Evolutionary conservation across 2,888 invertebrate species (phyloP), one percentile per base, ranked within the genome.

Genomic region (Xestia sexstrigata): DNA sequence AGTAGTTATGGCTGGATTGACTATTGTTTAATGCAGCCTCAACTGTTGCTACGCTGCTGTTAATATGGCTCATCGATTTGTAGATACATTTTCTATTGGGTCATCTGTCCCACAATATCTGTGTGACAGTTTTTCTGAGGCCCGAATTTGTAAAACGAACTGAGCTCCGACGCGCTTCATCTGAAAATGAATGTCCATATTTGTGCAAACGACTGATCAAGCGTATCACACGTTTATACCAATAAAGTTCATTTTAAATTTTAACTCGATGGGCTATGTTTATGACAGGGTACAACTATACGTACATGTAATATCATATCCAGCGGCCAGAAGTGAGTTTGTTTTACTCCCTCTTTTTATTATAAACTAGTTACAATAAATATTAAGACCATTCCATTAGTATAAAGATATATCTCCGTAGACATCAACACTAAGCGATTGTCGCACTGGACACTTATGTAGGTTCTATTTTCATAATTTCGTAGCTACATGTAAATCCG

Each of bases 391-490:
- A 42, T 74, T 71, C 30, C 55, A 20, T 17, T 47, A 26, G 15
- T 35, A 58, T 39, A 39, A 73, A 47, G 23, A 26, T 52, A 8
- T 11, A 55, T 26, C 42, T 8, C 8, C 15, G 8, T 20, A 6
- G 30, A 47, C 3, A 45, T 20, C 6, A n/a, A n/a, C 23, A 39
- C 7, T 63, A 39, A n/a, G n/a, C 6, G 8, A 52, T 5, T 55
- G 30, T 30, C 60, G 26, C 26, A 60, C 30, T 60, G 60, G 30
- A 30, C 30, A 35, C 20, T 60, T 30, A 30, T 35, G 30, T 13
- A 65, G 35, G 35, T n/a, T 68, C 9, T 49, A 52, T 66, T 74
- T 74, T 60, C 23, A 35, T 35, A 30, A 47, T 52, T 15, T 47
- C 2, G 20, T 60, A 60, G 23, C 39, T 62, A 17, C 20, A 11